These are phyloP conservation scores for Poeciliopsis presidionis DNA, from an alignment of 2,797 vertebrate genomes.

Conservation along the genomic window DNA sequence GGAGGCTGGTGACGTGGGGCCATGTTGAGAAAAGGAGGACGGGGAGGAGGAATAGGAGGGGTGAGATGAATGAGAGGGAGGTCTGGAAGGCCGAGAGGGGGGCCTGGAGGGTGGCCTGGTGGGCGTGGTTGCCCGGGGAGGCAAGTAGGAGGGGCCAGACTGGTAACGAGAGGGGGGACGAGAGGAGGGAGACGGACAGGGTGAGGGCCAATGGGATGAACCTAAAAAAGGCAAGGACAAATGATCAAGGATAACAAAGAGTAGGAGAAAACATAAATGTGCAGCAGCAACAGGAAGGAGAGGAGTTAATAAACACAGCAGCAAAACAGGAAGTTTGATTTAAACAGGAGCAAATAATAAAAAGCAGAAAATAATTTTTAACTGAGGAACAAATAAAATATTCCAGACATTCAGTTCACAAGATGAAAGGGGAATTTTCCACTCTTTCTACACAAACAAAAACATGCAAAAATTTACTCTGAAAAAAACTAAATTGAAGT, in stretches of 20 bases:
- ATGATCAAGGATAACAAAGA: slow-evolving; percentile 90
- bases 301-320: slow-evolving; percentile 53
- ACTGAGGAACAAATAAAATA: background rate
- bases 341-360: slow-evolving; percentile 1
- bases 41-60: slow-evolving; percentile 95
- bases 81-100: slow-evolving; percentile 98
- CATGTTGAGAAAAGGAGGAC: slow-evolving; percentile 97
- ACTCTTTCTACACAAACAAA: background rate
- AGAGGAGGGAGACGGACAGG: slow-evolving; percentile 99
- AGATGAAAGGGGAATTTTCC: background rate
- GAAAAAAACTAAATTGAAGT: background rate
- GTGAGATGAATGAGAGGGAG: slow-evolving; percentile 98
- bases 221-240: slow-evolving; percentile 87
- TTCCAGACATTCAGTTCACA: background rate
- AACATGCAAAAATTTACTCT: background rate
- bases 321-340: slow-evolving; percentile 29
- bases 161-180: slow-evolving; percentile 99
- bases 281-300: slow-evolving; percentile 44
- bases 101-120: slow-evolving; percentile 99
- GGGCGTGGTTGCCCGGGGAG: slow-evolving; percentile 97
- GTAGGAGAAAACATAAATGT: slow-evolving; percentile 75
- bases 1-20: slow-evolving; percentile 94
- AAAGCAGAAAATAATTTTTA: slow-evolving; percentile 1
- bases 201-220: slow-evolving; percentile 96
- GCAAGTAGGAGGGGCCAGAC: slow-evolving; percentile 98